phyloP scores from a whole-genome alignment of 2,113 vertebrate species.

The Aphelocoma coerulescens region DNA sequence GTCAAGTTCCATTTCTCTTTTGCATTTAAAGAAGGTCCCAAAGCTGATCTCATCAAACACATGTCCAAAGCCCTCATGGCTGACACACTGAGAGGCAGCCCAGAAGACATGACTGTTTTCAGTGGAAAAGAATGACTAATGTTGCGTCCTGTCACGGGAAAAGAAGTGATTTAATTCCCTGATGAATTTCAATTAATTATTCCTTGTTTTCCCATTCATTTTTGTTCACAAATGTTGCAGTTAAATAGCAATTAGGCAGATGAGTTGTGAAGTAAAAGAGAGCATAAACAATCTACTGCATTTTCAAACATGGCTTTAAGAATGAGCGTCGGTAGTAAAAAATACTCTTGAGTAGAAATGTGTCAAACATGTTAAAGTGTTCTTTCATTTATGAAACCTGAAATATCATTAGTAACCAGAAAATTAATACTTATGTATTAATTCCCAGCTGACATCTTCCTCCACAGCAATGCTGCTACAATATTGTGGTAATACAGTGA shows the following conservation, averaged over 20 bases:
- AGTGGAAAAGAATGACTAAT: slow-evolving; percentile 39
- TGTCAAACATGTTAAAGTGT: background rate
- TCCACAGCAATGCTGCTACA: background rate
- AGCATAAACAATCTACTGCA: background rate
- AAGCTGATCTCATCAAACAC: slow-evolving; percentile 25
- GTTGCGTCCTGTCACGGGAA: background rate
- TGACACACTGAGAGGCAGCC: background rate
- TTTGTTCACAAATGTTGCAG: background rate
- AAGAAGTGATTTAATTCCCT: background rate
- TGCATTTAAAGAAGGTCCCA: background rate
- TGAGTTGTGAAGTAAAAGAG: background rate
- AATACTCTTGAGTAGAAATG: background rate
- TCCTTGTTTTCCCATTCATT: background rate
- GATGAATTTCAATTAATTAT: background rate
- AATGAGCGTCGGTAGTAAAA: background rate
- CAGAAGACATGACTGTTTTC: background rate
- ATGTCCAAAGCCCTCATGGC: background rate
- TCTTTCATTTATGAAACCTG: background rate
- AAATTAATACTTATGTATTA: background rate
- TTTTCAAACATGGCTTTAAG: background rate
- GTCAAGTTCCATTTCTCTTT: slow-evolving; percentile 19
- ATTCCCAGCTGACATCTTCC: background rate
- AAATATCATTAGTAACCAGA: background rate
- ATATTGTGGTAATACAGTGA: background rate
- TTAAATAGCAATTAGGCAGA: background rate